phyloP scores from a whole-genome alignment of 2,888 invertebrate genomes.

The Theodoxus fluviatilis region DNA sequence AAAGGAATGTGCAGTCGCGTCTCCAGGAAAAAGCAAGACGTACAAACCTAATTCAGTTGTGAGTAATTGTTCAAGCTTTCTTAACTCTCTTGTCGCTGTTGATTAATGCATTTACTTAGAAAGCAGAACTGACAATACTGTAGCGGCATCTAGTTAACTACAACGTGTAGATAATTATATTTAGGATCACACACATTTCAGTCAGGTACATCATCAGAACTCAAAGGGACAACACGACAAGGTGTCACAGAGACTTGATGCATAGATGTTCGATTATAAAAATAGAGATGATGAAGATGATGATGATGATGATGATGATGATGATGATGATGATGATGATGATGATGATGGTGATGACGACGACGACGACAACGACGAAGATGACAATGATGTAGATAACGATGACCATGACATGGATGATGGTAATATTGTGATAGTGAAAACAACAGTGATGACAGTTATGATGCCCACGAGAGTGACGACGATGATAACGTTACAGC shows the following conservation, averaged over 20 bases:
- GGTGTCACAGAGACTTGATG: no score
- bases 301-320: constrained; percentile 19
- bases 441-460: not conserved
- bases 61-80: no score
- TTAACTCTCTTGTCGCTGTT: no score
- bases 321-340: constrained; percentile 19
- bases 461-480: not conserved
- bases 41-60: not conserved
- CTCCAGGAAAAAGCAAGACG: constrained; percentile 11
- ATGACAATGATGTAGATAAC: not conserved
- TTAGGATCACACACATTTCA: no score
- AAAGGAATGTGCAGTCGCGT: not conserved
- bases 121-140: no score
- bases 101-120: no score
- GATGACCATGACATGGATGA: not conserved
- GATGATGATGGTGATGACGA: constrained; percentile 6
- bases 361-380: not conserved
- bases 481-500: no score
- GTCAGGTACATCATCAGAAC: no score
- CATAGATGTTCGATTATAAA: no score
- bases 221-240: no score
- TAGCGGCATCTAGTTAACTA: no score
- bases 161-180: no score
- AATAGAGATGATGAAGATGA: not conserved
- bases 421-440: not conserved